Conservation (phyloP, 2,113 vertebrate genomes). For the Carlito syrichta region DNA sequence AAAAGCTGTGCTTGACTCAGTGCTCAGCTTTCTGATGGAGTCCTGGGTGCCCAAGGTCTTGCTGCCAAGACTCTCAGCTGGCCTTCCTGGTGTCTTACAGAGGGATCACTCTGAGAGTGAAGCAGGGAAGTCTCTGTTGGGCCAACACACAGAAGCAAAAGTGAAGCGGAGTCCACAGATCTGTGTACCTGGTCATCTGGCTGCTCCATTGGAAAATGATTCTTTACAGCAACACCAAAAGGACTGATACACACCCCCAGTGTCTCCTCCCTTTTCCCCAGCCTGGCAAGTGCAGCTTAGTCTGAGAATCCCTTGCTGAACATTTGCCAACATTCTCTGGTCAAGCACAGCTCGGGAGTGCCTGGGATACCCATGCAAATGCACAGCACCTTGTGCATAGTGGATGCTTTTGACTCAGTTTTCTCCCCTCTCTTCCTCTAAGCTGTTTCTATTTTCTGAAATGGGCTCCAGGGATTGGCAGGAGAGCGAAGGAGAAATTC, state of each 20-base stretch:
- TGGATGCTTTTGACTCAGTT: accelerated
- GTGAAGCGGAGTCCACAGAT: neutral
- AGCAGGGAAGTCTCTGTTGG: neutral
- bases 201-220: neutral
- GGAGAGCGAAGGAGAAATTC: neutral
- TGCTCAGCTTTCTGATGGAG: neutral
- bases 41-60: neutral
- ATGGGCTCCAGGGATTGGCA: neutral
- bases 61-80: neutral
- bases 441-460: neutral
- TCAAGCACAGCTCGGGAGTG: neutral
- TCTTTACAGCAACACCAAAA: no score
- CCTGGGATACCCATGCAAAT: neutral
- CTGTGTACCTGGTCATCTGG: neutral
- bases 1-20: neutral
- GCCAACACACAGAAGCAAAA: neutral
- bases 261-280: neutral
- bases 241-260: no score
- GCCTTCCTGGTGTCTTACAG: neutral
- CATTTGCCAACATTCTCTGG: neutral
- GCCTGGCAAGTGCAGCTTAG: neutral
- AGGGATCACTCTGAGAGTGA: neutral
- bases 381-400: accelerated
- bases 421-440: neutral
- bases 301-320: neutral